These are phyloP conservation scores for Myopa tessellatipennis DNA, from an alignment of 2,888 invertebrate genomes.

Conservation along the genomic window DNA sequence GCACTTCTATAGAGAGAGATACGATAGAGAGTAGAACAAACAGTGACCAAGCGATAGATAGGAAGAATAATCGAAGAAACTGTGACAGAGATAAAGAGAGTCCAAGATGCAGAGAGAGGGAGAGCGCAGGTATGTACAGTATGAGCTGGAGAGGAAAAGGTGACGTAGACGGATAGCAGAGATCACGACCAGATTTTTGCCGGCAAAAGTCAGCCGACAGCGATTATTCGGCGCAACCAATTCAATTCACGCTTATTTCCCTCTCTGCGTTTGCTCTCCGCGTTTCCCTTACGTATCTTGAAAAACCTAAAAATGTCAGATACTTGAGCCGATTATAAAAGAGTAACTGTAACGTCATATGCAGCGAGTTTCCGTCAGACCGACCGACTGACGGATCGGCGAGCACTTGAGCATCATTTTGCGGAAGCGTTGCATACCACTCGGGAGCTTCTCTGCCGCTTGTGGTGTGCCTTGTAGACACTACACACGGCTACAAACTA, in stretches of 20 bases:
- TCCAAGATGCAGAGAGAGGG: neutral
- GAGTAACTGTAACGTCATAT: neutral
- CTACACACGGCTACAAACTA: neutral
- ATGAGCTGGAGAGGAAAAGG: neutral
- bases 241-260: constrained; percentile 26
- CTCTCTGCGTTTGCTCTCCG: neutral
- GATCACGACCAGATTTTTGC: constrained; percentile 27
- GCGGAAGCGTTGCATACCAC: constrained; percentile 21
- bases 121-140: too few species aligned
- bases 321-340: constrained; percentile 12
- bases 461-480: neutral
- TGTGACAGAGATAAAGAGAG: neutral
- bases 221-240: constrained; percentile 34
- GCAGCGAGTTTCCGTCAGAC: neutral
- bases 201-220: constrained; percentile 32
- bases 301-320: neutral
- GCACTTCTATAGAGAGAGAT: too few species aligned
- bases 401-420: constrained; percentile 1
- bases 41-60: neutral
- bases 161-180: neutral
- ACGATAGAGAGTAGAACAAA: neutral
- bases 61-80: neutral
- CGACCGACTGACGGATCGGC: constrained; percentile 4
- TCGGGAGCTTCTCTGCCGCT: constrained; percentile 11
- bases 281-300: neutral